These are phyloP conservation scores for Sinonovacula constricta DNA, from an alignment of 1,140 invertebrate genomes.

Conservation along the genomic window DNA sequence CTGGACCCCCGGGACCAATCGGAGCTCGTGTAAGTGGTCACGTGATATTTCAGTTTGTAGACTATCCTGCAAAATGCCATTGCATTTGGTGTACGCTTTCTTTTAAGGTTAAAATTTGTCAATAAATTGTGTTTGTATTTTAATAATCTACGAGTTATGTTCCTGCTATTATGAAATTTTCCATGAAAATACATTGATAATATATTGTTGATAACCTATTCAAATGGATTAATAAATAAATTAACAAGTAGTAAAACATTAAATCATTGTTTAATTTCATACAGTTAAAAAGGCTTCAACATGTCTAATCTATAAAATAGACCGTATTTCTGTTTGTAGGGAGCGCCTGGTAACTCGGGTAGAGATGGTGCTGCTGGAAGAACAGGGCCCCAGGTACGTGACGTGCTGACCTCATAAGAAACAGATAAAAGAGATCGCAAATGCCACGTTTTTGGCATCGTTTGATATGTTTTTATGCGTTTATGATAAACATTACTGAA, in stretches of 20 bases:
- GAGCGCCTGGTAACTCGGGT: slow-evolving; percentile 81
- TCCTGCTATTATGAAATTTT: neutral
- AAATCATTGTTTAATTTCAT: neutral
- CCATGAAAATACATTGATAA: neutral
- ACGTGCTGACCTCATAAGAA: neutral
- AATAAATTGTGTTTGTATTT: neutral
- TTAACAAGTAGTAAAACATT: slow-evolving; percentile 31
- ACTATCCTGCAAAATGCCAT: neutral
- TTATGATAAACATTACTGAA: neutral
- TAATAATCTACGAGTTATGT: too few relatives aligned
- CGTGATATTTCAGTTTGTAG: neutral
- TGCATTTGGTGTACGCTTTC: too few relatives aligned
- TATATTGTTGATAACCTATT: slow-evolving; percentile 30
- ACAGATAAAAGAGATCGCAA: neutral
- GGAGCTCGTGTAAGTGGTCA: slow-evolving; percentile 62
- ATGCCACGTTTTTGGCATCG: neutral
- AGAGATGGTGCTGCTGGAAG: slow-evolving; percentile 88
- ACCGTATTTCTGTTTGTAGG: slow-evolving; percentile 59
- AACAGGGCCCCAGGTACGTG: slow-evolving; percentile 83
- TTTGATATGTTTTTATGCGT: neutral
- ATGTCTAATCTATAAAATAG: neutral
- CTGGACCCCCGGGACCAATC: slow-evolving; percentile 56
- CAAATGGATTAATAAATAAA: slow-evolving; percentile 24
- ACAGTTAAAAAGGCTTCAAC: neutral
- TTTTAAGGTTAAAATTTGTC: neutral